Conservation (phyloP, 2,797 vertebrate genomes). For the Spheniscus humboldti region DNA sequence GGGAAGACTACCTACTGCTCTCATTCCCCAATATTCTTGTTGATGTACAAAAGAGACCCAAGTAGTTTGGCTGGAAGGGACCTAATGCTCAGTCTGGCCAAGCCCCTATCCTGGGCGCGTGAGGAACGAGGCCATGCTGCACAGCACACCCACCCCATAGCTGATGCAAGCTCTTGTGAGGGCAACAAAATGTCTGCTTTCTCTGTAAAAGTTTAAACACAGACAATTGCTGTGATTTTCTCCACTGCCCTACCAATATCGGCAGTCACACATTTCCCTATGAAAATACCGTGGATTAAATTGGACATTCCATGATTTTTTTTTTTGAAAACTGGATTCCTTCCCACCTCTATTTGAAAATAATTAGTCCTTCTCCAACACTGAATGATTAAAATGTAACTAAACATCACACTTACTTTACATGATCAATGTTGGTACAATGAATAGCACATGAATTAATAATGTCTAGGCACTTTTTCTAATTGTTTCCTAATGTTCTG, state of each 20-base stretch:
- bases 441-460: conserved; percentile 61
- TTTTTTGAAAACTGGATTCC: background rate
- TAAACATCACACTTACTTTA: conserved; percentile 59
- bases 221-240: background rate
- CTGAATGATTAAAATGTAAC: conserved; percentile 49
- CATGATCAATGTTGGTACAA: conserved; percentile 56
- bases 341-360: conserved; percentile 11
- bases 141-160: background rate
- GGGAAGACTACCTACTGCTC: background rate
- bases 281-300: background rate
- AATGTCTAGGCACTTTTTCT: conserved; percentile 63
- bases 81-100: background rate
- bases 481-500: conserved; percentile 63
- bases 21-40: background rate
- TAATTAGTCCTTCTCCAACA: conserved; percentile 51
- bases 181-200: fast-evolving
- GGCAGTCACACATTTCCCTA: background rate
- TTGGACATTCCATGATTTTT: background rate
- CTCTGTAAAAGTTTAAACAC: background rate
- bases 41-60: background rate
- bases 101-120: background rate
- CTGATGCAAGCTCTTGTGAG: background rate
- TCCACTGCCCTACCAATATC: background rate
- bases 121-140: fast-evolving
- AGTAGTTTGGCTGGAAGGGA: background rate